A percentile compares a stretch with the other conserved stretches of the same genome.
These are phyloP conservation scores for Zaprionus obscuricornis DNA, from an alignment of 2,888 invertebrate species.

Conservation along the genomic window DNA sequence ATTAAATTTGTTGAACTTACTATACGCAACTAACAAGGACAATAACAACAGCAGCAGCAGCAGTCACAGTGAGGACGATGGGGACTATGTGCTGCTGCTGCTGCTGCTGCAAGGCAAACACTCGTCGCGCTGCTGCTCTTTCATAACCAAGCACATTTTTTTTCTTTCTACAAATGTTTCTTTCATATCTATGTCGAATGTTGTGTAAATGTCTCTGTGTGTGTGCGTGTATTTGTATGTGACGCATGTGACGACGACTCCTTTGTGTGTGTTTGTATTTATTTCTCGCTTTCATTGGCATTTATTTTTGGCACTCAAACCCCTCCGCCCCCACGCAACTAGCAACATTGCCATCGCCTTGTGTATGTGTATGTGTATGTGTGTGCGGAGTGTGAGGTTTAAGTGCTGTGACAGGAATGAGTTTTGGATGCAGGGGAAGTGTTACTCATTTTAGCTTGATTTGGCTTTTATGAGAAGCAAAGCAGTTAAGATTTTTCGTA, in stretches of 20 bases:
- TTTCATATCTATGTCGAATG: conserved; percentile 21
- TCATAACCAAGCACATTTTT: conserved; percentile 63
- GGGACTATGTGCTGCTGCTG: too few species aligned
- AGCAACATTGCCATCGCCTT: too few species aligned
- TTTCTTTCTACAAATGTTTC: conserved; percentile 49
- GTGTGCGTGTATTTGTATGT: conserved; percentile 14
- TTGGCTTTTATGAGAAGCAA: conserved; percentile 46
- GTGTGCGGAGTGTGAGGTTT: conserved; percentile 12
- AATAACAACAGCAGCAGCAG: conserved; percentile 18
- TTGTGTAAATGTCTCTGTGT: conserved; percentile 18
- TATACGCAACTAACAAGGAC: conserved; percentile 44
- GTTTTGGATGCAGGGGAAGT: neutral
- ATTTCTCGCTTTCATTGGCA: conserved; percentile 76
- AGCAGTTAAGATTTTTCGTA: neutral
- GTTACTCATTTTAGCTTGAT: conserved; percentile 41
- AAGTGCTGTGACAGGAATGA: conserved; percentile 40
- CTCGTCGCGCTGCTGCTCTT: conserved; percentile 45
- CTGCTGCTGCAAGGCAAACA: conserved; percentile 10
- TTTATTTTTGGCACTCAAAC: conserved; percentile 59
- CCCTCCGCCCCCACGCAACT: conserved; percentile 8
- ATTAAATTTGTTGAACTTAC: conserved; percentile 75
- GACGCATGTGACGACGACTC: conserved; percentile 2
- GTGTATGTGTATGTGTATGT: too few species aligned
- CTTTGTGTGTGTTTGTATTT: conserved; percentile 59
- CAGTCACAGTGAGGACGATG: too few species aligned